Evolutionary conservation across 1,140 invertebrate species (phyloP).

Genomic region (Drosophila punjabiensis): DNA sequence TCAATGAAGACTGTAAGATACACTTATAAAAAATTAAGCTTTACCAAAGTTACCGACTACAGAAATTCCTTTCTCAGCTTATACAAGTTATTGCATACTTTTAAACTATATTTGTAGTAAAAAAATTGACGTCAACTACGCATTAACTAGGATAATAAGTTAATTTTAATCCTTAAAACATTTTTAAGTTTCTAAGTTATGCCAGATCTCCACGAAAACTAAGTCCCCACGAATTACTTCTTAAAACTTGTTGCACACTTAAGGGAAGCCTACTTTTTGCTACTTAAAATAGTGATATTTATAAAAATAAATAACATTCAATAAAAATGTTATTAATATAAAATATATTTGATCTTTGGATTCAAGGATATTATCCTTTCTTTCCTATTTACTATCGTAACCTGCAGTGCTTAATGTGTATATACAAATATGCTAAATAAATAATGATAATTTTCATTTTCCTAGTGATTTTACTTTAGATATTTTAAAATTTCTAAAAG

Average conservation of each 20-base stretch:
- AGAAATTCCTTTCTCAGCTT: neutral
- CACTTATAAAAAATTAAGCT: too few species aligned
- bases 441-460: neutral
- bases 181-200: too few species aligned
- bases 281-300: neutral
- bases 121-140: neutral
- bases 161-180: neutral
- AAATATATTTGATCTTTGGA: too few species aligned
- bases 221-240: too few species aligned
- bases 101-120: neutral
- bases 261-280: too few species aligned
- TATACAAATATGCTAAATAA: neutral
- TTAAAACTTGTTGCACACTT: too few species aligned
- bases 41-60: neutral
- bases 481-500: neutral
- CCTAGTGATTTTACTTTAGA: neutral
- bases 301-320: neutral
- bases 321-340: neutral
- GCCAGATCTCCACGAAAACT: too few species aligned
- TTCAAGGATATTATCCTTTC: neutral
- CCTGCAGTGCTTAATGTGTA: neutral
- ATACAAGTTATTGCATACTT: neutral
- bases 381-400: neutral
- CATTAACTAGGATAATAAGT: neutral
- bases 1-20: neutral